Evolutionary conservation across 2,797 vertebrate genomes (phyloP), one percentile per base, ranked within the genome.

Genomic region (Pseudochirops corinnae): DNA sequence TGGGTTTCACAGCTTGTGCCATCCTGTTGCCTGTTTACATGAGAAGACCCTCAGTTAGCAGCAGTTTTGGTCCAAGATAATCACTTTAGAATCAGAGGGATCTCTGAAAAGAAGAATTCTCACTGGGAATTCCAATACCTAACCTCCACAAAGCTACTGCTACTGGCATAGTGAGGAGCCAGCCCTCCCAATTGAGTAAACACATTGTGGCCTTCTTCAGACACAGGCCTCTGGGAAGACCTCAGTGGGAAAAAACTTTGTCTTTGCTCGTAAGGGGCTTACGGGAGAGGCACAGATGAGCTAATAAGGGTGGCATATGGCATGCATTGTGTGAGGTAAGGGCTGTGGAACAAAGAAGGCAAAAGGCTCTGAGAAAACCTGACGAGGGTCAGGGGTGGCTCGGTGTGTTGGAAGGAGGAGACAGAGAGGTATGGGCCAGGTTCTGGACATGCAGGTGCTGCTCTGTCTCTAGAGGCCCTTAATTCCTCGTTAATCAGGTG

Each of bases 91-190:
- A 92, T 93, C 1, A 26, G 18, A 2, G 52, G 1, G 0, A 53
- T 24, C 58, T 93, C 90, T 31, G 90, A 92, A 90, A 92, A 87
- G 87, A 90, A 33, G 39, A 39, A 33, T 94, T 92, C 93, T 60
- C 52, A 31, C 16, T 93, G 60, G 62, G 94, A 95, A 96, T 94
- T 93, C 24, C 67, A 55, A 1, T 56, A 46, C 16, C 93, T 93
- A 29, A 95, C 90, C 50, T 53, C 82, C n/a, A 91, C 74, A 21
- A 91, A 96, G 87, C 91, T 55, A 0, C 92, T 39, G 26, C 56
- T 92, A 21, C 92, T 31, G 96, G 46, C 60, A 52, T 94, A 52
- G 55, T 95, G 52, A 96, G 94, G 31, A 95, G 10, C 29, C 58
- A 31, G 28, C n/a, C 67, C 18, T 1, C 39, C 67, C 5, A 6